These are phyloP conservation scores for Apis cerana DNA, from an alignment of 1,140 invertebrate genomes.

Conservation along the genomic window DNA sequence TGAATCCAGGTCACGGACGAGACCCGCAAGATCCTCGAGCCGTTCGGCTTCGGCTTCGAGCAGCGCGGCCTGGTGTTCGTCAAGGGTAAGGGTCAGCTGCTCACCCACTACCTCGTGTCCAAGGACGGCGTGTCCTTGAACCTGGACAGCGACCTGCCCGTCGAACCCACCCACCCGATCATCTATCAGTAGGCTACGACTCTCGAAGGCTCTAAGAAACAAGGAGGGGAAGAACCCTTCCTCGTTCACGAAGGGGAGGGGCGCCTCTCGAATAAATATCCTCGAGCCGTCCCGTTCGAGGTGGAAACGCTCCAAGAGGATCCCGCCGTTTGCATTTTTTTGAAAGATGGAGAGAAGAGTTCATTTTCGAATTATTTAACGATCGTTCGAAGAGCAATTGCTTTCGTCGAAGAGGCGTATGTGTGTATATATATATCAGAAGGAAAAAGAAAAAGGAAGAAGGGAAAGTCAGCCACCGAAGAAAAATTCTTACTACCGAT, in stretches of 20 bases:
- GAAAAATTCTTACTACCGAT: neutral
- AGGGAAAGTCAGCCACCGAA: neutral
- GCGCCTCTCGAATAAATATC: neutral
- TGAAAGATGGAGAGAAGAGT: too few species aligned
- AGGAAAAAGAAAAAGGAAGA: too few species aligned
- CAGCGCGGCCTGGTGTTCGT: conserved; percentile 95
- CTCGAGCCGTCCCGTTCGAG: too few species aligned
- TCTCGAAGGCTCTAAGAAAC: conserved; percentile 61
- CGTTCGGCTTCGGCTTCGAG: conserved; percentile 95
- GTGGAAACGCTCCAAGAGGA: too few species aligned
- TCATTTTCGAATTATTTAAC: too few species aligned
- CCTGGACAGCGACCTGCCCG: conserved; percentile 78
- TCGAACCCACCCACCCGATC: conserved; percentile 77
- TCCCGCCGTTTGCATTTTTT: too few species aligned
- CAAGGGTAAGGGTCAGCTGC: conserved; percentile 96
- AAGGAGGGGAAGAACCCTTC: neutral
- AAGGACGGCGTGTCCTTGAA: conserved; percentile 76
- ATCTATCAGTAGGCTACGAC: conserved; percentile 76
- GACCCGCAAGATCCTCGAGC: conserved; percentile 91
- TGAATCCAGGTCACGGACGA: conserved; percentile 92
- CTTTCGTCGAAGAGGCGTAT: too few species aligned
- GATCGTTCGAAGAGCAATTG: too few species aligned
- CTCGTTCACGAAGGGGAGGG: conserved; percentile 16
- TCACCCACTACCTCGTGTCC: conserved; percentile 93
- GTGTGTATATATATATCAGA: too few species aligned